These are phyloP conservation scores for Hucho hucho DNA, from an alignment of 2,113 vertebrate species.

Conservation along the genomic window DNA sequence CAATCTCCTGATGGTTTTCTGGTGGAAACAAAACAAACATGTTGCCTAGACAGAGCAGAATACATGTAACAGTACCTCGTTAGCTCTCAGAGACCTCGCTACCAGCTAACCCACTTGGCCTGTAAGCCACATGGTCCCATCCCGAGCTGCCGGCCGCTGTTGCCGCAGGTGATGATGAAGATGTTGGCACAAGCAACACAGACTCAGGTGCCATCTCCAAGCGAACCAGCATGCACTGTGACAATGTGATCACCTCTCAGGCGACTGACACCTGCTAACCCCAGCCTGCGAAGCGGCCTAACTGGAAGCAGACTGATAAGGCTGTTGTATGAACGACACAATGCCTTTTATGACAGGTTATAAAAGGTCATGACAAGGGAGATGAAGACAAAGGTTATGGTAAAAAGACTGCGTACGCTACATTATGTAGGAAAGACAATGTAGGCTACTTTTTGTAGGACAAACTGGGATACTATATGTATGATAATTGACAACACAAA, in stretches of 20 bases:
- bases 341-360: slow-evolving; percentile 5
- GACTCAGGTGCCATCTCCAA: slow-evolving; percentile 66
- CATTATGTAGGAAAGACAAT: neutral
- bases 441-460: neutral
- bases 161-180: slow-evolving; percentile 65
- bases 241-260: slow-evolving; percentile 63
- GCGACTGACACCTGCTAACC: slow-evolving; percentile 63
- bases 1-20: neutral
- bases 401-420: too few relatives aligned
- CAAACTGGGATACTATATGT: too few relatives aligned
- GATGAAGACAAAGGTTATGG: too few relatives aligned
- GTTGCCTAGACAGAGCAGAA: neutral
- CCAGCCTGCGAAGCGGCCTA: slow-evolving; percentile 13
- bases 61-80: neutral
- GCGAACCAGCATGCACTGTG: slow-evolving; percentile 56
- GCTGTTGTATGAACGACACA: neutral
- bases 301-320: slow-evolving; percentile 13
- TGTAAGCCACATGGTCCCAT: slow-evolving; percentile 17
- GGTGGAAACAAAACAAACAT: neutral
- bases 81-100: slow-evolving; percentile 15
- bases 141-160: slow-evolving; percentile 54
- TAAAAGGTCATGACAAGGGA: neutral
- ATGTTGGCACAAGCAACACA: slow-evolving; percentile 60
- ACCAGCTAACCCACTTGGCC: slow-evolving; percentile 58
- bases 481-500: neutral